These are phyloP conservation scores for Notarius lentiginosus DNA, from an alignment of 2,113 vertebrate species.

Conservation along the genomic window DNA sequence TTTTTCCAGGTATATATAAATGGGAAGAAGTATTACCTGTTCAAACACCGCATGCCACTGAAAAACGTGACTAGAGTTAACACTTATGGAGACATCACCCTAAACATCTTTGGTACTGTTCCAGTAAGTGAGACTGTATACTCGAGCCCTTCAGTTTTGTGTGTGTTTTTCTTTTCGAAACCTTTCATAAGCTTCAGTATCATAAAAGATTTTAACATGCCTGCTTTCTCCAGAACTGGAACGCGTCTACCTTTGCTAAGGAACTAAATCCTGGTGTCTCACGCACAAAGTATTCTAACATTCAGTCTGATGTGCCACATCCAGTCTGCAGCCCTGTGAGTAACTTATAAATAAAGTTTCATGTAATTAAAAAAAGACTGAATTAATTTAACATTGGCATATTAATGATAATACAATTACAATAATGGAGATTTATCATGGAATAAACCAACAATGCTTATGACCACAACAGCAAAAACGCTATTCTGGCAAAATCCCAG, in stretches of 20 bases:
- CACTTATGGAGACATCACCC: background rate
- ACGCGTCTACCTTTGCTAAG: too few relatives aligned
- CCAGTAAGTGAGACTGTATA: background rate
- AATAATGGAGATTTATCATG: too few relatives aligned
- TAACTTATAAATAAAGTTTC: background rate
- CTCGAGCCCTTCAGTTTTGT: background rate
- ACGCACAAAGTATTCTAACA: too few relatives aligned
- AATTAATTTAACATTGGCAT: background rate
- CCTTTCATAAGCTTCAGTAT: background rate
- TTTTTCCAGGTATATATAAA: background rate
- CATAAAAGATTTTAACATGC: too few relatives aligned
- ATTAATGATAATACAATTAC: too few relatives aligned
- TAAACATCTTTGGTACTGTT: background rate
- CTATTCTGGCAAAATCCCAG: background rate
- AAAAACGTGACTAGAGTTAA: background rate
- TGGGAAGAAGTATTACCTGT: background rate
- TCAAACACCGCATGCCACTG: background rate
- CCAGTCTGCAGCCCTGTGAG: too few relatives aligned
- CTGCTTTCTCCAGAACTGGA: too few relatives aligned
- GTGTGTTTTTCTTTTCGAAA: background rate
- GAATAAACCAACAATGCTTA: too few relatives aligned
- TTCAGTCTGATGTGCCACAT: too few relatives aligned
- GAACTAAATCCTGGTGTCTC: too few relatives aligned
- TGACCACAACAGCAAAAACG: background rate
- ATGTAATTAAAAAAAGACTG: background rate